A percentile compares a stretch with the other conserved stretches of the same genome.
Conservation (phyloP, 2,113 vertebrate species). For the Gavialis gangeticus region DNA sequence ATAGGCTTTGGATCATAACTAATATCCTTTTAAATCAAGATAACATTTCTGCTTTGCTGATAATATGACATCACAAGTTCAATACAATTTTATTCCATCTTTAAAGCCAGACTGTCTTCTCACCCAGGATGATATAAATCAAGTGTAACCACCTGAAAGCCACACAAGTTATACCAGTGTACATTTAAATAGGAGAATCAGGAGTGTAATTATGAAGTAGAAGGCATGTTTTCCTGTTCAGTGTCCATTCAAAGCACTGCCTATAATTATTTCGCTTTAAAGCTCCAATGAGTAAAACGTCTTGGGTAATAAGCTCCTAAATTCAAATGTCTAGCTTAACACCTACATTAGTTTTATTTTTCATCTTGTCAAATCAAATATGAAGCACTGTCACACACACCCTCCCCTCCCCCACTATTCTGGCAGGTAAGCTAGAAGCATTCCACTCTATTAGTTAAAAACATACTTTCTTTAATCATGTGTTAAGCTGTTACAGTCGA, state of each 20-base stretch:
- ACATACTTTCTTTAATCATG: neutral
- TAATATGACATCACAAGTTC: no score
- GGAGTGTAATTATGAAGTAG: neutral
- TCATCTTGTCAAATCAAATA: neutral
- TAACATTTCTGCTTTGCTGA: neutral
- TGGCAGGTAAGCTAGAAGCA: neutral
- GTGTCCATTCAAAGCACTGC: neutral
- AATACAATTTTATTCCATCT: neutral
- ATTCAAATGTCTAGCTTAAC: neutral
- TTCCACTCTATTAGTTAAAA: neutral
- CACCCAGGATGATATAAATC: neutral
- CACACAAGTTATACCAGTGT: neutral
- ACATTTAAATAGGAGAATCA: neutral
- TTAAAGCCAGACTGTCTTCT: neutral
- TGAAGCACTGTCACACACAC: neutral
- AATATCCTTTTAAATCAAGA: neutral
- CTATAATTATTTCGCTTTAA: neutral
- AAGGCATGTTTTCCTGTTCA: neutral
- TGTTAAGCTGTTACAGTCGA: fast-evolving
- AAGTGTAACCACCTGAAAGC: neutral
- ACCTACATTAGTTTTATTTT: neutral
- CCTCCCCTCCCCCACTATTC: neutral
- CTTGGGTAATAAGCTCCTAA: neutral
- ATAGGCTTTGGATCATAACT: neutral
- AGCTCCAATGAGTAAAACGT: neutral